Evolutionary conservation across 2,888 invertebrate species (phyloP).

Genomic region (Limulus polyphemus): DNA sequence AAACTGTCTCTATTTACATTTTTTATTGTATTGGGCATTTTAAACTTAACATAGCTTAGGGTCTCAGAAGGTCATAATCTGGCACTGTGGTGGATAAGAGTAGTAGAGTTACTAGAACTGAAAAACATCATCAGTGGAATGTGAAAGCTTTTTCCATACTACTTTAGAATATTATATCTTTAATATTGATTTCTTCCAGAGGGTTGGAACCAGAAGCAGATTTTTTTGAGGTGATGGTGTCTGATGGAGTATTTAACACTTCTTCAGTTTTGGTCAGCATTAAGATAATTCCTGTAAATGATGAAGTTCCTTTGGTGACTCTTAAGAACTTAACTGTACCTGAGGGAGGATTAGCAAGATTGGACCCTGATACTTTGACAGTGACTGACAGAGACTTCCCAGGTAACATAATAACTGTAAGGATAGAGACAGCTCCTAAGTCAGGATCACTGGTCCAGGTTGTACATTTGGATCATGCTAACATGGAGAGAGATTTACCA

Average conservation of each 20-base stretch:
- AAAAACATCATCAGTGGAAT: no score
- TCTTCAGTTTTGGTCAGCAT: conserved; percentile 30
- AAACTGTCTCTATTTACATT: no score
- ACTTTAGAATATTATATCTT: no score
- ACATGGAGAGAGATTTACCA: conserved; percentile 29
- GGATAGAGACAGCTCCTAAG: conserved; percentile 32
- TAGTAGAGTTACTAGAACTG: no score
- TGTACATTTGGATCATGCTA: conserved; percentile 3
- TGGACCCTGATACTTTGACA: conserved; percentile 32
- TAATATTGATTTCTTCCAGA: conserved; percentile 16
- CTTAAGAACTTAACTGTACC: conserved; percentile 30
- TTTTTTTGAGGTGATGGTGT: conserved; percentile 34
- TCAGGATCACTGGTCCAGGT: conserved; percentile 33
- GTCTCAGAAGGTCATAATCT: no score
- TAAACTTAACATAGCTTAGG: no score
- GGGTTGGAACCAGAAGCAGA: conserved; percentile 36
- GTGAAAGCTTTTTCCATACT: no score
- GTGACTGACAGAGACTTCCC: conserved; percentile 35
- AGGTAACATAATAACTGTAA: conserved; percentile 31
- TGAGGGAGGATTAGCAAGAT: conserved; percentile 27
- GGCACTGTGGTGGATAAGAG: no score
- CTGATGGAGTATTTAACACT: conserved; percentile 36
- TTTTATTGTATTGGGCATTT: no score
- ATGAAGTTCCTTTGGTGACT: conserved; percentile 34
- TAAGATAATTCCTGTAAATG: conserved; percentile 34